Evolutionary conservation across 2,888 invertebrate genomes (phyloP), one percentile per base, ranked within the genome.

Genomic region (Omphaloscelis lunosa): DNA sequence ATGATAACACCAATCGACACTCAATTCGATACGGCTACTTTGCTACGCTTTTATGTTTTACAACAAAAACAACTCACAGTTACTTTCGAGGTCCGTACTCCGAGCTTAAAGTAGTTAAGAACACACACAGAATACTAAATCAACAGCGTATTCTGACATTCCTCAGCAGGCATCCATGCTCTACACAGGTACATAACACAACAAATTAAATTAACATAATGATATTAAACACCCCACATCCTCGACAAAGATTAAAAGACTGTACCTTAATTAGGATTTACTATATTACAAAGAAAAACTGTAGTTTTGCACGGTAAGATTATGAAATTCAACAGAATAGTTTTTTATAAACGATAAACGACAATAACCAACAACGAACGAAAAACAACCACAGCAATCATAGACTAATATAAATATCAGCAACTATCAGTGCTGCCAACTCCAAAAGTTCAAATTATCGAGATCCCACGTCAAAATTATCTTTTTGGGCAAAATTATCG

Each of bases 61-160:
- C 84, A 88, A 89, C 85, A 87, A 90, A 89, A 91, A 90, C 88
- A 90, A 90, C 80, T 88, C 88, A 90, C 89, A 85, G 84, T 83
- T 88, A 83, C 66, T 90, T 90, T 84, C 77, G 80, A 88, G 86
- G 88, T 82, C 88, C 83, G 89, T 90, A 90, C 86, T 88, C 87
- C 76, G 85, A 91, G 89, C 90, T 89, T 88, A 83, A 86, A 82
- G 88, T 87, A 90, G 86, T 89, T 88, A 86, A 82, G 89, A 91
- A 94, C 94, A 93, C 93, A 92, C 90, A 90, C 91, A 91, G 95
- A 95, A 95, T 95, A 94, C 92, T 90, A 93, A 94, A 93, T 92
- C 87, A 90, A 89, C 90, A 92, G 90, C 87, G 84, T 91, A 92
- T 90, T 92, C 91, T 87, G 91, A 93, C 93, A 94, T 94, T 94